Evolutionary conservation across 1,140 invertebrate species (phyloP).

Genomic region (Lordiphosa clarofinis): DNA sequence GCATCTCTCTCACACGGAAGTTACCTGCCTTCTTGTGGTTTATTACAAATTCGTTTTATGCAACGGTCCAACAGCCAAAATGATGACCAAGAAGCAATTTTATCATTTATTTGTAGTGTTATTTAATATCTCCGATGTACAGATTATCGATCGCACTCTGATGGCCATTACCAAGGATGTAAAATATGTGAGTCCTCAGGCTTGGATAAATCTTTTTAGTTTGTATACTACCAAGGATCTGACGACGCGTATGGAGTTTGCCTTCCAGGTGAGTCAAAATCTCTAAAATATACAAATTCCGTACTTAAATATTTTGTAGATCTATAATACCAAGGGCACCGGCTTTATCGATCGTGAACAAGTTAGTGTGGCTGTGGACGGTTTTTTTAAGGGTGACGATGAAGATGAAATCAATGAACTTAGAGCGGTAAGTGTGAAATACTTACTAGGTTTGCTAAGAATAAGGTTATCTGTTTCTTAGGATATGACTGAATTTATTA

Average conservation of each 20-base stretch:
- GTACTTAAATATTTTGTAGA: constrained; percentile 17
- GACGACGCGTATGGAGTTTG: constrained; percentile 33
- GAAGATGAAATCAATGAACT: constrained; percentile 44
- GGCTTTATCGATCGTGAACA: constrained; percentile 42
- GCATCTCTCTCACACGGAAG: constrained; percentile 25
- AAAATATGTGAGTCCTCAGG: constrained; percentile 16
- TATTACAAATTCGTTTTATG: constrained; percentile 43
- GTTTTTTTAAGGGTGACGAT: constrained; percentile 37
- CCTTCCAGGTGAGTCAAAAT: constrained; percentile 22
- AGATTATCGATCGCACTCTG: constrained; percentile 31
- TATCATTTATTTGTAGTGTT: constrained; percentile 30
- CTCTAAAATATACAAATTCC: too few relatives aligned
- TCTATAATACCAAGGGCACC: constrained; percentile 46
- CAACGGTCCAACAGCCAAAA: constrained; percentile 24
- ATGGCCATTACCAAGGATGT: constrained; percentile 25
- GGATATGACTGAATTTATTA: constrained; percentile 83
- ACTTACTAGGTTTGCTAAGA: background rate
- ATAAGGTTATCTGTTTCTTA: background rate
- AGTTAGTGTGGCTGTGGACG: constrained; percentile 27
- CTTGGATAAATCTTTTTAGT: constrained; percentile 28
- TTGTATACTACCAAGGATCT: constrained; percentile 33
- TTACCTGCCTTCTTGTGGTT: constrained; percentile 32
- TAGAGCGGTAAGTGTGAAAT: constrained; percentile 7
- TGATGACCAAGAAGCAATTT: constrained; percentile 39
- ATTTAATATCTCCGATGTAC: constrained; percentile 30